Percentiles rank a stretch among this genome's conserved stretches.
Conservation (phyloP, 1,140 invertebrate genomes). For the Diploscapter pachys region DNA sequence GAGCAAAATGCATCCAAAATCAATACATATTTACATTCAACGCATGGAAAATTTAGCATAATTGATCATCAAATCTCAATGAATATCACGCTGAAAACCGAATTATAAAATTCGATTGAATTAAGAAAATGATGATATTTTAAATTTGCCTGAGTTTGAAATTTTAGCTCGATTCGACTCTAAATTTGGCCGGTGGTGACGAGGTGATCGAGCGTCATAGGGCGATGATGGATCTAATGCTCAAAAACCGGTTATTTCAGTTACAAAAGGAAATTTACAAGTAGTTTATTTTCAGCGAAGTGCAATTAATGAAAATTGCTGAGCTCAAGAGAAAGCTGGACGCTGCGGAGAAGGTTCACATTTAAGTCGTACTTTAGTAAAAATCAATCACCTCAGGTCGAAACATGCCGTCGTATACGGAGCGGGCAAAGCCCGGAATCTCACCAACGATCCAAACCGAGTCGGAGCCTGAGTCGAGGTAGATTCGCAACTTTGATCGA, state of each 20-base stretch:
- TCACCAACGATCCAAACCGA: conserved; percentile 32
- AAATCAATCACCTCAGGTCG: conserved; percentile 22
- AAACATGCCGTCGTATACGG: conserved; percentile 51
- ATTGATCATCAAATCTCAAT: too few species aligned
- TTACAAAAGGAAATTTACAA: conserved; percentile 4
- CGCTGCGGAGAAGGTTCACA: conserved; percentile 46
- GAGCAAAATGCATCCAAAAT: too few species aligned
- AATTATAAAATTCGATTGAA: too few species aligned
- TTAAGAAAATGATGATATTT: too few species aligned
- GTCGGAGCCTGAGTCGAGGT: conserved; percentile 23
- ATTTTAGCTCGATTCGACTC: not conserved
- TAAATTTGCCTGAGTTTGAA: not conserved
- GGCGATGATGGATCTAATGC: conserved; percentile 54
- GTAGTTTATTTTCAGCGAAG: conserved; percentile 20
- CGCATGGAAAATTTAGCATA: too few species aligned
- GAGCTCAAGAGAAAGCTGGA: conserved; percentile 54
- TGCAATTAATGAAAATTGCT: conserved; percentile 47
- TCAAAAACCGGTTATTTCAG: conserved; percentile 43
- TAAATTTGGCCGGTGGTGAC: not conserved
- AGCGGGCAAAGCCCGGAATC: conserved; percentile 49
- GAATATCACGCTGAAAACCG: too few species aligned
- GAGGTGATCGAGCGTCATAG: conserved; percentile 45
- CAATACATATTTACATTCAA: too few species aligned
- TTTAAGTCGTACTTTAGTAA: too few species aligned
- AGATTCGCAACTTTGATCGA: not conserved